Evolutionary conservation across 1,140 invertebrate species (phyloP), one percentile per base, ranked within the genome.

Genomic region (Lucilia cuprina): DNA sequence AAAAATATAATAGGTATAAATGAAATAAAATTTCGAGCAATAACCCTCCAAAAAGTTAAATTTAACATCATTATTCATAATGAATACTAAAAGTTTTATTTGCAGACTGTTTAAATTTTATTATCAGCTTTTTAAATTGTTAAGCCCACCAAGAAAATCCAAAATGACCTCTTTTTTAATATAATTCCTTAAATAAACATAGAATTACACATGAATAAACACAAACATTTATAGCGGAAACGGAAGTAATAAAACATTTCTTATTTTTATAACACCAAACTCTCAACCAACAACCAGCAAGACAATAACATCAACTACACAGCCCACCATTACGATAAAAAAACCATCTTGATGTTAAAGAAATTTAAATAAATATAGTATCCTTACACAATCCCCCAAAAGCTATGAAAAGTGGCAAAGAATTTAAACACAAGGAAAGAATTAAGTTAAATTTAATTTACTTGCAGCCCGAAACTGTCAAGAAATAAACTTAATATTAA

Each of bases 181-280:
- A 17, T 14, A 60, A 17, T 60, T 17, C 14, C 14, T 60, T 60
- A 17, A 60, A 60, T 60, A 17, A 60, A 60, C 14, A 60, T n/a
- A 60, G 55, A n/a, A 60, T 60, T 41, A 41, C 41, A 41, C 41
- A 41, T 41, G 55, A n/a, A 41, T 41, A 60, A 60, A 17, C 13
- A n/a, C 55, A 60, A 60, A 60, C 50, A 60, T 60, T 10, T 60
- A 60, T 3, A 17, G 55, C 14, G 55, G 55, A 60, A 60, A 60
- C 55, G 55, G 55, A 60, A 60, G 55, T 60, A n/a, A 60, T 60
- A 60, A 60, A 60, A 60, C 55, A n/a, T 60, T n/a, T n/a, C 55
- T 60, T 60, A 60, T 60, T 60, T 60, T 60, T 60, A 60, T 60
- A n/a, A 60, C 55, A 14, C 55, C 55, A 60, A 60, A 60, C 14